Evolutionary conservation across 2,888 invertebrate genomes (phyloP).

Genomic region (Muscina levida): DNA sequence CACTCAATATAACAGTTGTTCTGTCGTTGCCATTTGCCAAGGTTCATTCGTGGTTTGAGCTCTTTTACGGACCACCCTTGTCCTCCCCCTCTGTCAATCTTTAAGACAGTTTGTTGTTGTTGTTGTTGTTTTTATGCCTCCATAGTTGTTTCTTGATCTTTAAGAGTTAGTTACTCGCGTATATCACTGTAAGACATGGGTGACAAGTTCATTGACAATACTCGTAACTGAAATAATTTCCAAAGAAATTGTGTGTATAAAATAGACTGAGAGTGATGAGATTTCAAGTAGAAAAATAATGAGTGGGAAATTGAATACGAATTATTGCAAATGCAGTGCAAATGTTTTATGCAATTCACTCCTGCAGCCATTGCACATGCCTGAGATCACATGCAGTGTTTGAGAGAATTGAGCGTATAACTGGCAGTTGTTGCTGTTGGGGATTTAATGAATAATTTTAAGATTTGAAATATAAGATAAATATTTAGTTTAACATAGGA

Average conservation of each 20-base stretch:
- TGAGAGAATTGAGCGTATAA: not conserved
- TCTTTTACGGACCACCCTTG: not conserved
- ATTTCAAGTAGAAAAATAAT: constrained; percentile 35
- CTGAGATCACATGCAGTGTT: not conserved
- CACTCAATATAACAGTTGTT: constrained; percentile 54
- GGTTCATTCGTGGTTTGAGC: constrained; percentile 12
- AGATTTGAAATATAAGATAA: constrained; percentile 8
- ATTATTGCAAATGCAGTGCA: constrained; percentile 37
- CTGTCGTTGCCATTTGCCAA: constrained; percentile 30
- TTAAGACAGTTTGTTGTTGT: not conserved
- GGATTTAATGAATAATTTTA: constrained; percentile 15
- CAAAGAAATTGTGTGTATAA: not conserved
- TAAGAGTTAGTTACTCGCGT: not conserved
- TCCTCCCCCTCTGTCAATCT: too few relatives aligned
- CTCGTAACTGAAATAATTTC: constrained; percentile 52
- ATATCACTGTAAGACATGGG: constrained; percentile 23
- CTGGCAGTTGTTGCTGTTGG: not conserved
- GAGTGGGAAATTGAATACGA: constrained; percentile 63
- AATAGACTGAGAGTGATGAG: constrained; percentile 46
- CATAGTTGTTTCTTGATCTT: too few relatives aligned
- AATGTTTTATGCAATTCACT: not conserved
- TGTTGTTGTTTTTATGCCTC: not conserved
- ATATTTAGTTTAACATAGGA: not conserved
- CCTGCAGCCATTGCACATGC: not conserved
- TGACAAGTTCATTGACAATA: constrained; percentile 65